Evolutionary conservation across 30 jellyfish, hydroid and myxozoan species (phyloP).

Genomic region (Pelagia noctiluca): DNA sequence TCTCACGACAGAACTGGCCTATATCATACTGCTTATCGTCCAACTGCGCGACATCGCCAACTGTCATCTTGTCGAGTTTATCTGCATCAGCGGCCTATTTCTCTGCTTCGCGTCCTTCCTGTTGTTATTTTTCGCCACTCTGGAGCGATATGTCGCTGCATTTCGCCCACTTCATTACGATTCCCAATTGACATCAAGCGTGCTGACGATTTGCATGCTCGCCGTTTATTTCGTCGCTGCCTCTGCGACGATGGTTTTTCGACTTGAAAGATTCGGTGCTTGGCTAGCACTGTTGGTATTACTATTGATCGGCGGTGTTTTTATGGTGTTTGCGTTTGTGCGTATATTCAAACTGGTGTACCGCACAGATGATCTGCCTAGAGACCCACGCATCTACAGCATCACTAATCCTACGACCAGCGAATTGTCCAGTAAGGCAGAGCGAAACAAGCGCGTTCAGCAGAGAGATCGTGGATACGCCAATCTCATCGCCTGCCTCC

Average conservation of each 20-base stretch:
- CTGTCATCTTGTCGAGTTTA: conserved; percentile 22
- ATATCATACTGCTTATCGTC: conserved; percentile 20
- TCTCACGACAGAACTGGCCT: conserved; percentile 40
- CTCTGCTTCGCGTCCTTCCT: conserved; percentile 56
- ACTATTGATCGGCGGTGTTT: conserved; percentile 35
- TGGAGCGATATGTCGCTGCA: conserved; percentile 58
- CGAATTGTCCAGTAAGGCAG: too few species aligned
- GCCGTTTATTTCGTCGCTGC: conserved; percentile 22
- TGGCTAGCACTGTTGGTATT: conserved; percentile 42
- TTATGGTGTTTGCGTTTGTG: conserved; percentile 29
- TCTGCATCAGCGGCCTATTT: conserved; percentile 46
- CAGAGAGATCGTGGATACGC: conserved; percentile 32
- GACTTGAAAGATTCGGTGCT: conserved; percentile 41
- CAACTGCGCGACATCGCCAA: conserved; percentile 10
- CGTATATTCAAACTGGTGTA: conserved; percentile 35
- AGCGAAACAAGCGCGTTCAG: background rate
- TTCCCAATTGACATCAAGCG: background rate
- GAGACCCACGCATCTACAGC: background rate
- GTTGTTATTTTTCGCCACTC: conserved; percentile 58
- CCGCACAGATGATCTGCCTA: conserved; percentile 4
- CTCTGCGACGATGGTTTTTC: conserved; percentile 28
- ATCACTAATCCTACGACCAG: background rate
- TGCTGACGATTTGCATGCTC: background rate
- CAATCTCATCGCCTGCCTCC: conserved; percentile 25
- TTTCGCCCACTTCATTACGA: conserved; percentile 49